Evolutionary conservation across 2,888 invertebrate species (phyloP).

Genomic region (Lasioglossum figueresi): DNA sequence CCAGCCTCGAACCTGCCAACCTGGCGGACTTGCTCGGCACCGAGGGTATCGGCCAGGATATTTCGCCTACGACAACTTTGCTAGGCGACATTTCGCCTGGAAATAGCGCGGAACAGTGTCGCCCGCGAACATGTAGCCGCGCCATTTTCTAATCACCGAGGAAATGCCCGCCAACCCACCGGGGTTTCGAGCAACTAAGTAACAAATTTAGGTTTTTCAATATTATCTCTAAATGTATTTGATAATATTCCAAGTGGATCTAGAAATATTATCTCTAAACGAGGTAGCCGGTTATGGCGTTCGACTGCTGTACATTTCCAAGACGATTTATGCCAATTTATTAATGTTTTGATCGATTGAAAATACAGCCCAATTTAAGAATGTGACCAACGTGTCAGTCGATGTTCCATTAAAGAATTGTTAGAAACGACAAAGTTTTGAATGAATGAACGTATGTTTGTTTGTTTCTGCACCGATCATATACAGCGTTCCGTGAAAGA

Average conservation of each 20-base stretch:
- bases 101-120: neutral
- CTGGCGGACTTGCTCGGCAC: conserved; percentile 44
- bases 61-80: conserved; percentile 48
- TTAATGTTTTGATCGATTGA: no score
- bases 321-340: no score
- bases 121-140: neutral
- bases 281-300: no score
- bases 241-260: no score
- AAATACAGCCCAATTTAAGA: neutral
- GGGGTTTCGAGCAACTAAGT: neutral
- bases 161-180: neutral
- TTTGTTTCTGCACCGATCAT: neutral
- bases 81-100: conserved; percentile 25
- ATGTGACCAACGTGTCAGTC: neutral
- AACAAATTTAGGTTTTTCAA: no score
- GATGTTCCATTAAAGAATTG: neutral
- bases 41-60: conserved; percentile 42
- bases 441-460: neutral
- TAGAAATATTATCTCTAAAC: no score
- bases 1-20: conserved; percentile 71
- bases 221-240: no score
- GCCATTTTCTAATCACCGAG: neutral
- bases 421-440: neutral
- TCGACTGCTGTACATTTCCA: no score
- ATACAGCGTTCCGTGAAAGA: neutral